Conservation (phyloP, 1,140 invertebrate genomes). For the Micrasema minimum region DNA sequence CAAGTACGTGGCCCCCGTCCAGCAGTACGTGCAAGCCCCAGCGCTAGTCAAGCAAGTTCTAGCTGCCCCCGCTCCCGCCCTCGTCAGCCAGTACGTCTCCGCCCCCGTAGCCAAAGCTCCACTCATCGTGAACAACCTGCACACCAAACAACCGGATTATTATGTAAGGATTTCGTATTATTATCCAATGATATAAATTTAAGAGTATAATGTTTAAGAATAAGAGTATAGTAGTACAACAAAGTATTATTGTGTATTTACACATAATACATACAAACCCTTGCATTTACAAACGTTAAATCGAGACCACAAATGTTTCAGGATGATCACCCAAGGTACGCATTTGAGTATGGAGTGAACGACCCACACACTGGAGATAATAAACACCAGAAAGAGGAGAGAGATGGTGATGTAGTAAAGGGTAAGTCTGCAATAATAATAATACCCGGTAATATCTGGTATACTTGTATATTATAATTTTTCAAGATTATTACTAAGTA, state of each 20-base stretch:
- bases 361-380: conserved; percentile 79
- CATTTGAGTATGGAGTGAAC: conserved; percentile 78
- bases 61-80: conserved; percentile 39
- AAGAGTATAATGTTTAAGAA: not conserved
- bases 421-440: too few relatives aligned
- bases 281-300: too few relatives aligned
- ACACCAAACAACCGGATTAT: conserved; percentile 69
- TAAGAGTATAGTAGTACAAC: not conserved
- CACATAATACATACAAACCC: too few relatives aligned
- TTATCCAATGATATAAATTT: not conserved
- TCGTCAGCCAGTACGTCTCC: conserved; percentile 43
- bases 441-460: too few relatives aligned
- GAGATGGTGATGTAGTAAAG: conserved; percentile 74
- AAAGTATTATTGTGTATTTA: not conserved
- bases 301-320: conserved; percentile 51
- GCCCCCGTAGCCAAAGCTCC: conserved; percentile 57
- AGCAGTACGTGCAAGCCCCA: conserved; percentile 45
- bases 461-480: too few relatives aligned
- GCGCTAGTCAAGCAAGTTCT: conserved; percentile 45
- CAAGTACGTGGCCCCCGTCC: conserved; percentile 45
- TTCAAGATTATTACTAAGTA: too few relatives aligned
- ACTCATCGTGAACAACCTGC: conserved; percentile 65
- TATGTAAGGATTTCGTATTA: conserved; percentile 62
- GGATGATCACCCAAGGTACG: conserved; percentile 76
- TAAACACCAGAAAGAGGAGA: conserved; percentile 75